Evolutionary conservation across 1,140 invertebrate genomes (phyloP).

Genomic region (Drosophila asahinai): DNA sequence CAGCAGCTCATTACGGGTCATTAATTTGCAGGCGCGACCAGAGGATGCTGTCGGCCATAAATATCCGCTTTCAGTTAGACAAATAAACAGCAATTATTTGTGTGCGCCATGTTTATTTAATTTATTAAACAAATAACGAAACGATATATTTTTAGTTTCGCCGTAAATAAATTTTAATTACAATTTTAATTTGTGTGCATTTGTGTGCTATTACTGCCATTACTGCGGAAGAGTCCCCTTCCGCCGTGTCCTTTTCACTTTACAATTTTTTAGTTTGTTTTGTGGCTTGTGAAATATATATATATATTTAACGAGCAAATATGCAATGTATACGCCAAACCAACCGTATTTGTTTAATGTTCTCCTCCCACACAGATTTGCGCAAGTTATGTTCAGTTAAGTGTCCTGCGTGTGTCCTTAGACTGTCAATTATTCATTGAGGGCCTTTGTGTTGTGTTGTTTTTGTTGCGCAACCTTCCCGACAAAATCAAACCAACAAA

Average conservation of each 20-base stretch:
- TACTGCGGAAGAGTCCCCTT: not conserved
- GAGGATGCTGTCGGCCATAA: constrained; percentile 59
- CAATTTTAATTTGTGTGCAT: constrained; percentile 41
- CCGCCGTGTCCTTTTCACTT: constrained; percentile 1
- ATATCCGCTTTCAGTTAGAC: constrained; percentile 74
- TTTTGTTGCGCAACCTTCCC: constrained; percentile 67
- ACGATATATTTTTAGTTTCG: constrained; percentile 41
- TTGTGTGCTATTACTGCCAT: constrained; percentile 15
- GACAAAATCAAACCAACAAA: constrained; percentile 35
- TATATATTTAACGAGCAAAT: constrained; percentile 46
- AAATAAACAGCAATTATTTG: constrained; percentile 75
- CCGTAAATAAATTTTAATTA: constrained; percentile 52
- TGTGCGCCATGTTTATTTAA: constrained; percentile 52
- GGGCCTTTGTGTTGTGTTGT: constrained; percentile 76
- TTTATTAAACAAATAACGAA: constrained; percentile 51
- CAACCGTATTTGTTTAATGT: constrained; percentile 44
- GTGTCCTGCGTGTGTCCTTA: constrained; percentile 77
- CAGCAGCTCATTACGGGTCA: constrained; percentile 61
- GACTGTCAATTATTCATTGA: constrained; percentile 83
- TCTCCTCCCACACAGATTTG: constrained; percentile 72
- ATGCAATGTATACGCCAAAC: constrained; percentile 56
- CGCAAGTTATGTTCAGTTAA: constrained; percentile 85
- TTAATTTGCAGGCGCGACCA: constrained; percentile 65
- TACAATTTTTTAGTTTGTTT: constrained; percentile 37
- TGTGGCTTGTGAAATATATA: constrained; percentile 43